Evolutionary conservation across 2,797 vertebrate genomes (phyloP).

Genomic region (Eremophila alpestris): DNA sequence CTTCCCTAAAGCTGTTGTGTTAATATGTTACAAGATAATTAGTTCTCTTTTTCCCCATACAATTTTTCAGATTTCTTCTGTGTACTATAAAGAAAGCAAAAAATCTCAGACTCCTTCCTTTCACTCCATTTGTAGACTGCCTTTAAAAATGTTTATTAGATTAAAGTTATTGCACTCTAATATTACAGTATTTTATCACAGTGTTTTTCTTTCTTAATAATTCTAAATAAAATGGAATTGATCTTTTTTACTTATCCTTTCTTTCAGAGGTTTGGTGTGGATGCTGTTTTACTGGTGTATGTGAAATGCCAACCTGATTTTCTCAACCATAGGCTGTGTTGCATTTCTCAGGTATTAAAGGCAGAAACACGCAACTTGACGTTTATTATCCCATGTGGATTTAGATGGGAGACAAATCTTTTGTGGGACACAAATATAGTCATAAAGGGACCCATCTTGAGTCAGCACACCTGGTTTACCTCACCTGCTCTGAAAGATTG

Average conservation of each 20-base stretch:
- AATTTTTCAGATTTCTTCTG: not conserved
- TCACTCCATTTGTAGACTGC: not conserved
- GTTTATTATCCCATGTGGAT: not conserved
- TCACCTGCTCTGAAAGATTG: not conserved
- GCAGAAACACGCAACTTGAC: not conserved
- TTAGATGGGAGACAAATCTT: not conserved
- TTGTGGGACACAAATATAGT: not conserved
- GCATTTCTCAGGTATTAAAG: not conserved
- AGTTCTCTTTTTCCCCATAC: fast-evolving
- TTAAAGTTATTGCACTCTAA: not conserved
- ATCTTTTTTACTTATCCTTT: not conserved
- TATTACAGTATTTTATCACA: not conserved
- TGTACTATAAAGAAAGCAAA: not conserved
- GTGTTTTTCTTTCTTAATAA: not conserved
- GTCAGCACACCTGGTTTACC: not conserved
- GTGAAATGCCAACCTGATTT: not conserved
- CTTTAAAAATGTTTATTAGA: not conserved
- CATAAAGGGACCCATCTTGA: not conserved
- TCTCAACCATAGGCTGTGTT: not conserved
- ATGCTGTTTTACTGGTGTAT: not conserved
- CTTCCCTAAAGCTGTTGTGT: not conserved
- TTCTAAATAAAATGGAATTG: not conserved
- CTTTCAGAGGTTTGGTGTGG: not conserved
- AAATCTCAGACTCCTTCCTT: not conserved
- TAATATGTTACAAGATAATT: not conserved